phyloP scores from a whole-genome alignment of 2,797 vertebrate genomes.

The Typhlichthys subterraneus region DNA sequence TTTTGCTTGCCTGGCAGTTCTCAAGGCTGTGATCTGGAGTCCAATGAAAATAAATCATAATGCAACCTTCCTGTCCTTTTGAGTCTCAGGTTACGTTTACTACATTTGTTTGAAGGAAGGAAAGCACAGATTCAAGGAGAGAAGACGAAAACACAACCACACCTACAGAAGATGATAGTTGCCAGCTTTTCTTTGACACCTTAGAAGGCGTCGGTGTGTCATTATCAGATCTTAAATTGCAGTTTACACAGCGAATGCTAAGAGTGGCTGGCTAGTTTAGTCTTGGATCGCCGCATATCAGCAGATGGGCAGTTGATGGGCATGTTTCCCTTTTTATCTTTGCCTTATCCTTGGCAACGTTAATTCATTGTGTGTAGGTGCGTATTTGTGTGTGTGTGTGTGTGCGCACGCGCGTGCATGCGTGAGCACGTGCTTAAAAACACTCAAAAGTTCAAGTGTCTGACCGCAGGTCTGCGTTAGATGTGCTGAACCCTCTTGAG shows the following conservation, averaged over 20 bases:
- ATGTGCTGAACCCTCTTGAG: constrained; percentile 19
- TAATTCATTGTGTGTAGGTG: constrained; percentile 8
- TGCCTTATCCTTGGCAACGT: constrained; percentile 15
- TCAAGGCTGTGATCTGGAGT: constrained; percentile 75
- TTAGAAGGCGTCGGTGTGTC: no score
- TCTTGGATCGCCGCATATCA: background rate
- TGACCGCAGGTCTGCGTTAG: constrained; percentile 21
- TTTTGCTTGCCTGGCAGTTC: constrained; percentile 72
- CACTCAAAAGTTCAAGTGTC: constrained; percentile 46
- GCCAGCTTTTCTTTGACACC: no score
- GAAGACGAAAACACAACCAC: constrained; percentile 4
- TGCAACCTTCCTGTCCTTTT: constrained; percentile 77
- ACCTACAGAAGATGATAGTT: background rate
- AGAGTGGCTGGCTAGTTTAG: background rate
- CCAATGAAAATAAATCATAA: constrained; percentile 83
- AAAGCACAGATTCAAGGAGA: constrained; percentile 11
- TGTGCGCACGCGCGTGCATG: background rate
- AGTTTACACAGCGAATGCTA: background rate
- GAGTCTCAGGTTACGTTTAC: constrained; percentile 77
- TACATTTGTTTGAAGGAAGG: constrained; percentile 30
- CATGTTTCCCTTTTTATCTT: background rate
- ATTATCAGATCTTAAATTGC: no score
- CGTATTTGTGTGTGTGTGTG: background rate
- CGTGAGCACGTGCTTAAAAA: constrained; percentile 70
- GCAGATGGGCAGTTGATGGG: background rate